Conservation (phyloP, 2,797 vertebrate genomes). For the Leuciscus waleckii region DNA sequence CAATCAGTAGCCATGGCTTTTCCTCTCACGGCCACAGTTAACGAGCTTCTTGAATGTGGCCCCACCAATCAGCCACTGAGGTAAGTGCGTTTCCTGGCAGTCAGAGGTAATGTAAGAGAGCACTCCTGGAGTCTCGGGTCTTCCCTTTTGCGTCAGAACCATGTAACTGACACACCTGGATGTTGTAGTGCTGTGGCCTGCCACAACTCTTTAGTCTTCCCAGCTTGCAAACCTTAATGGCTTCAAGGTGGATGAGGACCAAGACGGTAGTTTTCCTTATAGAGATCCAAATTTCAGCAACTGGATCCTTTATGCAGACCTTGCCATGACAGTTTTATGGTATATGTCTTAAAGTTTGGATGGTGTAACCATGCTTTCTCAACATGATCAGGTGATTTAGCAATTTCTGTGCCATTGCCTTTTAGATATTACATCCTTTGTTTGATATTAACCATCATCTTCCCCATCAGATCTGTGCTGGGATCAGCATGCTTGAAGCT, state of each 20-base stretch:
- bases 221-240: constrained; percentile 46
- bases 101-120: constrained; percentile 69
- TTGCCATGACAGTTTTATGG: constrained; percentile 13
- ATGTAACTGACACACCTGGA: constrained; percentile 58
- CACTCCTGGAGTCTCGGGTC: constrained; percentile 49
- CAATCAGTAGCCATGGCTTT: constrained; percentile 74
- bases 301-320: neutral
- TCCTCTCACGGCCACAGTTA: constrained; percentile 64
- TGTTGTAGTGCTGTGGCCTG: constrained; percentile 26
- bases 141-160: constrained; percentile 59
- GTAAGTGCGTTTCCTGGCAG: constrained; percentile 69
- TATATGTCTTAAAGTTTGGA: constrained; percentile 2
- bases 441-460: constrained; percentile 8
- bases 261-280: constrained; percentile 26
- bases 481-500: constrained; percentile 26
- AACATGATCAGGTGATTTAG: constrained; percentile 19
- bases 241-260: constrained; percentile 55
- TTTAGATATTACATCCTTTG: constrained; percentile 2
- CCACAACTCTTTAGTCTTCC: constrained; percentile 18
- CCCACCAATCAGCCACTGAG: constrained; percentile 68
- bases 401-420: neutral
- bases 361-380: neutral
- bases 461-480: constrained; percentile 2
- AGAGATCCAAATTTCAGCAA: constrained; percentile 3
- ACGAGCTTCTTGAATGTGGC: constrained; percentile 68